These are phyloP conservation scores for Champsocephalus esox DNA, from an alignment of 2,797 vertebrate genomes.

Conservation along the genomic window DNA sequence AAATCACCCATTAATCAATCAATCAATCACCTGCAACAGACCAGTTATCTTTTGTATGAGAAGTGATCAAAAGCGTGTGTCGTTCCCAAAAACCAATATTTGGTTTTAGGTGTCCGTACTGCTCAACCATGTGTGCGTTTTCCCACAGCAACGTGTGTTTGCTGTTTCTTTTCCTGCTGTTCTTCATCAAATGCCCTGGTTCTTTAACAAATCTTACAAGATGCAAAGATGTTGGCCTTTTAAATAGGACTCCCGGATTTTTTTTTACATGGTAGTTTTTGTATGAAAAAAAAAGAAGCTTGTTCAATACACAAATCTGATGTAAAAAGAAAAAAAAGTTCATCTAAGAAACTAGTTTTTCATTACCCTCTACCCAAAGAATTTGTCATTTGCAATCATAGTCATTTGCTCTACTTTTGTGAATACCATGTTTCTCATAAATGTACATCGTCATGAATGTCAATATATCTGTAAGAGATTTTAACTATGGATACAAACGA, in stretches of 20 bases:
- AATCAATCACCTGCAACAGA: constrained; percentile 56
- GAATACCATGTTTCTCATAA: constrained; percentile 83
- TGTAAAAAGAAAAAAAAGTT: constrained; percentile 73
- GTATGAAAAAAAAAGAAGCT: constrained; percentile 81
- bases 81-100: constrained; percentile 69
- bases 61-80: constrained; percentile 57
- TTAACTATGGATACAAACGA: constrained; percentile 77
- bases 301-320: constrained; percentile 80
- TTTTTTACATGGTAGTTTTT: constrained; percentile 77
- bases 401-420: constrained; percentile 83
- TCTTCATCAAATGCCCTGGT: constrained; percentile 45
- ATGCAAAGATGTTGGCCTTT: constrained; percentile 78
- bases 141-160: constrained; percentile 48
- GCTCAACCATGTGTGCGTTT: constrained; percentile 60
- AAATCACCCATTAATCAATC: constrained; percentile 38
- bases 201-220: constrained; percentile 61
- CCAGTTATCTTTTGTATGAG: constrained; percentile 69
- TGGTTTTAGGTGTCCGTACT: constrained; percentile 63
- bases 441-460: constrained; percentile 89
- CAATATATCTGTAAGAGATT: constrained; percentile 87
- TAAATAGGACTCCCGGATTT: constrained; percentile 79
- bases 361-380: constrained; percentile 87
- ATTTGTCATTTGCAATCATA: constrained; percentile 84
- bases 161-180: constrained; percentile 46
- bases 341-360: constrained; percentile 80